Evolutionary conservation across 1,140 invertebrate genomes (phyloP).

Genomic region (Drosophila kikkawai): DNA sequence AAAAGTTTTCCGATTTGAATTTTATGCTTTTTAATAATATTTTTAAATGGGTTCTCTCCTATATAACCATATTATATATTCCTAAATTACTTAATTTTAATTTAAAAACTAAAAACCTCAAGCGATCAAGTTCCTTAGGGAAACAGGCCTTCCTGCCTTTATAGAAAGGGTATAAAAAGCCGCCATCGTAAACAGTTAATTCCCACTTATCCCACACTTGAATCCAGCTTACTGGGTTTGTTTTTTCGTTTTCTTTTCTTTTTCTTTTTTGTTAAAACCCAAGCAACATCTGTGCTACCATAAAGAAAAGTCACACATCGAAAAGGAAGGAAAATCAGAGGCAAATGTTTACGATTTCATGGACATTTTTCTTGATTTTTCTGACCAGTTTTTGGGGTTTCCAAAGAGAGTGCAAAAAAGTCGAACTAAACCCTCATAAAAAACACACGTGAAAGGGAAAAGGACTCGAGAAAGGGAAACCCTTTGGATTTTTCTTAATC

Average conservation of each 20-base stretch:
- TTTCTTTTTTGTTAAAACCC: background rate
- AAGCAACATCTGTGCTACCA: constrained; percentile 37
- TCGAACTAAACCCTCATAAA: constrained; percentile 68
- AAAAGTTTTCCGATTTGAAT: no score
- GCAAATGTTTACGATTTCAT: constrained; percentile 74
- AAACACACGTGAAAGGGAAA: constrained; percentile 48
- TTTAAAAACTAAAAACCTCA: no score
- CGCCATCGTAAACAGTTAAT: constrained; percentile 12
- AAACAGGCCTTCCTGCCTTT: no score
- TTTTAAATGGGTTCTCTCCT: no score
- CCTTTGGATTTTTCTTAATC: constrained; percentile 1
- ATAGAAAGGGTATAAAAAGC: background rate
- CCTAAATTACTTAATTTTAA: no score
- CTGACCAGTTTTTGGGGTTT: constrained; percentile 3
- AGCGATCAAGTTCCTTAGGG: no score
- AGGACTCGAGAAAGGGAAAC: background rate
- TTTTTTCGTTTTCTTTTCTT: background rate
- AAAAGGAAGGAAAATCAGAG: constrained; percentile 45
- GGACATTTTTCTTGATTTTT: constrained; percentile 31
- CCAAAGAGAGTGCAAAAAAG: constrained; percentile 19
- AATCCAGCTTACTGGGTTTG: background rate
- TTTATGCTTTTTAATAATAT: no score
- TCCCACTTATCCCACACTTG: constrained; percentile 29
- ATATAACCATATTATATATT: no score
- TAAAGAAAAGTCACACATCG: constrained; percentile 49